Conservation (phyloP, 2,888 invertebrate genomes). For the Troides aeacus region DNA sequence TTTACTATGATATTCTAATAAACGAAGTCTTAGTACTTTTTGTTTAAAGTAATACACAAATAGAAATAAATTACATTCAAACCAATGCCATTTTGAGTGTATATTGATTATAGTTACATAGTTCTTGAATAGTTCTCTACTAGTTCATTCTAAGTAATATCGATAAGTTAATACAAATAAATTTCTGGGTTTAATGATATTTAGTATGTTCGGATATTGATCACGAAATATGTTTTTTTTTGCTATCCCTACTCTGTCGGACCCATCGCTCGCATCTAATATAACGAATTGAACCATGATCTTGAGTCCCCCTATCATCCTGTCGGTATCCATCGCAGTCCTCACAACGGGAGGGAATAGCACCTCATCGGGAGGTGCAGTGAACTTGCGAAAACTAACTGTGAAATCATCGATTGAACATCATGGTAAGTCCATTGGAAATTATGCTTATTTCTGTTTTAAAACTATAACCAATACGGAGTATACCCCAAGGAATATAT, state of each 20-base stretch:
- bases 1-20: neutral
- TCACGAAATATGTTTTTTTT: neutral
- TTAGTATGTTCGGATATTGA: neutral
- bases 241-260: constrained; percentile 23
- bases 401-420: neutral
- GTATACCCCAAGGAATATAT: neutral
- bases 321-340: constrained; percentile 38
- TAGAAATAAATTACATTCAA: neutral
- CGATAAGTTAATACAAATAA: neutral
- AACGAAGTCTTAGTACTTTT: no score
- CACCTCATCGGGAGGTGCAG: neutral
- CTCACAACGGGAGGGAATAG: constrained; percentile 24
- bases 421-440: constrained; percentile 3
- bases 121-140: neutral
- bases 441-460: neutral
- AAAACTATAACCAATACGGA: neutral
- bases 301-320: constrained; percentile 43
- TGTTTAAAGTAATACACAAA: neutral
- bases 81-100: constrained; percentile 1
- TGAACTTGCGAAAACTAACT: neutral
- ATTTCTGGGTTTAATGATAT: neutral
- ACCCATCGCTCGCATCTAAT: constrained; percentile 36
- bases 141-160: constrained; percentile 6
- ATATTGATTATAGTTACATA: constrained; percentile 2
- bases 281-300: constrained; percentile 38